Conservation (phyloP, 2,113 vertebrate genomes). For the Sula dactylatra region DNA sequence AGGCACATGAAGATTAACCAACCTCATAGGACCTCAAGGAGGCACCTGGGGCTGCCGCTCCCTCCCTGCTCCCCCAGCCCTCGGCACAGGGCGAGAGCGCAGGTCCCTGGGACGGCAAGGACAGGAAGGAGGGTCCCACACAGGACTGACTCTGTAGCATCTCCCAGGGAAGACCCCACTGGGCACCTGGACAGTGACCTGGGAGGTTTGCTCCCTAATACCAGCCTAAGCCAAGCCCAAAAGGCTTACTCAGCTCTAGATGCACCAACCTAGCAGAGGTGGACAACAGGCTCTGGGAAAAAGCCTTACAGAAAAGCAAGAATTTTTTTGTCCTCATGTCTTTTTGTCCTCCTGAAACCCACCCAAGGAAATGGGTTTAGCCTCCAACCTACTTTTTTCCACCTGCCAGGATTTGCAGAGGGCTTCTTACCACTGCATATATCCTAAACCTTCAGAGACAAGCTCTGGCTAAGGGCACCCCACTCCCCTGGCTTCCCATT, state of each 20-base stretch:
- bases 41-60: background rate
- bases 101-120: background rate
- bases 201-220: background rate
- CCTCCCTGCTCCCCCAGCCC: background rate
- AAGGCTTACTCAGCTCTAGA: background rate
- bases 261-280: fast-evolving
- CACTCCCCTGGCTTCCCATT: background rate
- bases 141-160: too few species aligned
- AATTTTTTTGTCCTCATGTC: background rate
- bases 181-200: background rate
- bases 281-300: fast-evolving
- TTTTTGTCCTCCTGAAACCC: background rate
- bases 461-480: background rate
- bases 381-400: background rate
- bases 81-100: fast-evolving
- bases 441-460: background rate
- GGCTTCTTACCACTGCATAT: background rate
- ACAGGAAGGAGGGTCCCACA: background rate
- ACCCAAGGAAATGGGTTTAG: background rate
- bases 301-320: background rate
- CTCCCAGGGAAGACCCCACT: background rate
- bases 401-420: background rate
- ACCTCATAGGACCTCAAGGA: background rate
- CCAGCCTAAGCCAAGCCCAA: background rate
- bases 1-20: background rate